phyloP scores from a whole-genome alignment of 2,797 vertebrate genomes.

The Dicrostonyx torquatus region DNA sequence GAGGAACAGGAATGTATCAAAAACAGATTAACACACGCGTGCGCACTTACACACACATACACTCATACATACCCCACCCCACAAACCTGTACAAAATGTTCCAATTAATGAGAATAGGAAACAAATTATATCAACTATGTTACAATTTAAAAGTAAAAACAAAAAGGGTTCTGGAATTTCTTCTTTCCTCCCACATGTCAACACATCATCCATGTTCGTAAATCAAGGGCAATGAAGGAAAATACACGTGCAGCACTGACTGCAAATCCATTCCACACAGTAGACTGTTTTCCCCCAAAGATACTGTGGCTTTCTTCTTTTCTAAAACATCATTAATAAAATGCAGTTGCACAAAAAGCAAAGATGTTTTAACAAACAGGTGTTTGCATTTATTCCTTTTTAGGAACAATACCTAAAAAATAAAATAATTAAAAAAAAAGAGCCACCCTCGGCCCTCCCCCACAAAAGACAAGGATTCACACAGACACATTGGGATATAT shows the following conservation, averaged over 20 bases:
- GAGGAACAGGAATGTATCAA: slow-evolving; percentile 91
- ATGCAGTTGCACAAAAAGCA: slow-evolving; percentile 96
- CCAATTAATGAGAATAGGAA: slow-evolving; percentile 92
- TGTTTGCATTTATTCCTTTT: slow-evolving; percentile 90
- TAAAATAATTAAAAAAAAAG: not conserved
- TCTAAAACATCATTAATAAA: slow-evolving; percentile 94
- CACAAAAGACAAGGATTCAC: slow-evolving; percentile 90
- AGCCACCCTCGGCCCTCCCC: slow-evolving; percentile 80
- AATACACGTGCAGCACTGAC: slow-evolving; percentile 96
- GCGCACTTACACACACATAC: not conserved
- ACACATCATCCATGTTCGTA: slow-evolving; percentile 90
- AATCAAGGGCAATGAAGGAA: slow-evolving; percentile 95
- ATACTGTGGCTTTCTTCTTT: slow-evolving; percentile 74
- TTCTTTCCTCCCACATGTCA: slow-evolving; percentile 90
- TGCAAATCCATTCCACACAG: slow-evolving; percentile 98
- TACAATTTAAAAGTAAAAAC: slow-evolving; percentile 93
- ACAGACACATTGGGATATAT: slow-evolving; percentile 92
- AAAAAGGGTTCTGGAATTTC: slow-evolving; percentile 86
- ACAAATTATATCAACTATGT: slow-evolving; percentile 94
- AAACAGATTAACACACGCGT: slow-evolving; percentile 84
- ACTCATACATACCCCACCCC: slow-evolving; percentile 76
- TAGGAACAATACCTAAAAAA: slow-evolving; percentile 91
- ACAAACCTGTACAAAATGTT: slow-evolving; percentile 95
- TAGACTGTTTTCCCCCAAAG: slow-evolving; percentile 90
- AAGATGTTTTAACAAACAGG: slow-evolving; percentile 91